Conservation (phyloP, 2,888 invertebrate genomes). For the Hyles lineata region DNA sequence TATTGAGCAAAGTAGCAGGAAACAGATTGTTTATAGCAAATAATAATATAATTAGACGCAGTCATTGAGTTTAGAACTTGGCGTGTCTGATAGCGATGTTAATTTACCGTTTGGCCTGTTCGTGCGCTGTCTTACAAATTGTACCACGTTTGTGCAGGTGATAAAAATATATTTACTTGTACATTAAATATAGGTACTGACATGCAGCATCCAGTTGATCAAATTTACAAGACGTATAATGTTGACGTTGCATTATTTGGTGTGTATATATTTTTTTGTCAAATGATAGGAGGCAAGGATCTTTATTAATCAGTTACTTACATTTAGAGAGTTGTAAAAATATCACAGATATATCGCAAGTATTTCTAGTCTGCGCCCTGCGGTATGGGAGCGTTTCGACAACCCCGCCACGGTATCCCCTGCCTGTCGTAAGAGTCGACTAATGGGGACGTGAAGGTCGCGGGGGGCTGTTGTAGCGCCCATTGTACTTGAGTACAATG, state of each 20-base stretch:
- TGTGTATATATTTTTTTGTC: too few species aligned
- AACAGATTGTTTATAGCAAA: not conserved
- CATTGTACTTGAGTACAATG: too few species aligned
- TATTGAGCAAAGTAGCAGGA: not conserved
- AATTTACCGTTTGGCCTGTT: not conserved
- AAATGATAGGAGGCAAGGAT: too few species aligned
- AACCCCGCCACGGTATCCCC: too few species aligned
- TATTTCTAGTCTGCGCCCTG: too few species aligned
- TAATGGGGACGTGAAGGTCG: too few species aligned
- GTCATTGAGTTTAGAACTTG: conserved; percentile 9
- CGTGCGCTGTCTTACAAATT: not conserved
- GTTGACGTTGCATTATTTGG: not conserved
- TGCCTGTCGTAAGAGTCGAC: too few species aligned
- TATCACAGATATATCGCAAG: too few species aligned
- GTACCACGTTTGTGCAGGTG: conserved; percentile 5
- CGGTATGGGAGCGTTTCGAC: too few species aligned
- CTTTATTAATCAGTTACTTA: too few species aligned
- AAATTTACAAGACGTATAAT: not conserved
- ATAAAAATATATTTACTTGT: not conserved
- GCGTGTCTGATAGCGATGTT: conserved; percentile 13
- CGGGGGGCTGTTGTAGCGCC: too few species aligned
- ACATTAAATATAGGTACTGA: not conserved
- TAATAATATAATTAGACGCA: not conserved
- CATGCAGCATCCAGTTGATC: not conserved
- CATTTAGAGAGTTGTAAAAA: too few species aligned